Percentiles rank a stretch among this genome's conserved stretches.
Conservation (phyloP, 2,797 vertebrate genomes). For the Sebastes diploproa region DNA sequence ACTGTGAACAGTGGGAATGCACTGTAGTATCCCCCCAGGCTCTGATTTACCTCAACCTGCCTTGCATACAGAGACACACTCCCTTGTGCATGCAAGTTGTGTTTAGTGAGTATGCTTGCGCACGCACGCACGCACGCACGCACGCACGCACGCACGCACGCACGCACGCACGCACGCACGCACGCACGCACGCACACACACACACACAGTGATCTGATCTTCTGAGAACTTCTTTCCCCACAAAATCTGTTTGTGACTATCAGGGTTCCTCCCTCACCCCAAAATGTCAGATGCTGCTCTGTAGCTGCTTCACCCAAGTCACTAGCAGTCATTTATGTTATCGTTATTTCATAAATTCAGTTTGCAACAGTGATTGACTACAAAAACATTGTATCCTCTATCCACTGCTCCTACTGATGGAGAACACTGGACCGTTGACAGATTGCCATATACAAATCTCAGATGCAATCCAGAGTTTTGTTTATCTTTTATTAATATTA, state of each 20-base stretch:
- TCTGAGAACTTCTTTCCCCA: neutral
- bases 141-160: fast-evolving
- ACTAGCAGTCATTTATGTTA: neutral
- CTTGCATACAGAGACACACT: conserved; percentile 5
- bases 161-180: fast-evolving
- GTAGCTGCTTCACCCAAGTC: neutral
- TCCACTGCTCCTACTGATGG: neutral
- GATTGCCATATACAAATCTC: neutral
- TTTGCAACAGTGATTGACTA: neutral
- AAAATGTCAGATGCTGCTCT: neutral
- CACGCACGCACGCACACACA: neutral
- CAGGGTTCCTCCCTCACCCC: neutral
- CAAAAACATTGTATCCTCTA: neutral
- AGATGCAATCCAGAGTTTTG: neutral
- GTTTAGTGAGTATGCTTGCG: conserved; percentile 11
- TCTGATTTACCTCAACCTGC: conserved; percentile 45
- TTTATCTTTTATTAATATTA: neutral
- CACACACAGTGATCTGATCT: conserved; percentile 13
- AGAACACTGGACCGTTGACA: neutral
- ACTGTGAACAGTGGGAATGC: conserved; percentile 66
- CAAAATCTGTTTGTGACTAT: conserved; percentile 1
- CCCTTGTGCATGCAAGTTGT: conserved; percentile 20
- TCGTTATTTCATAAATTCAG: neutral
- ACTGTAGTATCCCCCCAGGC: conserved; percentile 55
- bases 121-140: neutral